Conservation (phyloP, 2,888 invertebrate genomes). For the Zaprionus obscuricornis region DNA sequence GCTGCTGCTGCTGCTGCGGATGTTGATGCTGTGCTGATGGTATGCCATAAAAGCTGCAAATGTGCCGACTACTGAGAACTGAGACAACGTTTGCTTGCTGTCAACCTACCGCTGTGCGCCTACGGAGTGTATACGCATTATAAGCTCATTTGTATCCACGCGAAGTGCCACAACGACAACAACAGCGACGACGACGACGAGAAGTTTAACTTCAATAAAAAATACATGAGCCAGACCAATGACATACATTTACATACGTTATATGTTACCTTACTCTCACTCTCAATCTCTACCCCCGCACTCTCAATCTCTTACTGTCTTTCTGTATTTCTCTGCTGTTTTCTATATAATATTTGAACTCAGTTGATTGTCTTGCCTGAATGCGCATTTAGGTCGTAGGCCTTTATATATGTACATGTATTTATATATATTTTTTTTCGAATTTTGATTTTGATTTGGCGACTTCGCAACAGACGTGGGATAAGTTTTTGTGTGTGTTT, state of each 20-base stretch:
- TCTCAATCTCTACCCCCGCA: too few species aligned
- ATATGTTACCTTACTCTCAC: too few species aligned
- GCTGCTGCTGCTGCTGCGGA: constrained; percentile 31
- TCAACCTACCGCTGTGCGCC: constrained; percentile 50
- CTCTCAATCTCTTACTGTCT: not conserved
- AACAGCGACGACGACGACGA: not conserved
- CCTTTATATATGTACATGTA: constrained; percentile 2
- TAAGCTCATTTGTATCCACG: constrained; percentile 42
- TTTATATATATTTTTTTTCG: not conserved
- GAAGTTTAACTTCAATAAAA: constrained; percentile 34
- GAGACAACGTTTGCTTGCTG: constrained; percentile 1
- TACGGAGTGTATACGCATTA: constrained; percentile 47
- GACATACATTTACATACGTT: not conserved
- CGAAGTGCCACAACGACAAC: constrained; percentile 6
- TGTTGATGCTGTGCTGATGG: too few species aligned
- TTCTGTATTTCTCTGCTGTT: not conserved
- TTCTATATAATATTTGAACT: constrained; percentile 1
- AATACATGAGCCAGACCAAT: constrained; percentile 8
- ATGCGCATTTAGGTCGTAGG: constrained; percentile 17
- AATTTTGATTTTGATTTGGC: not conserved
- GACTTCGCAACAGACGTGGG: constrained; percentile 18
- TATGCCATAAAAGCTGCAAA: constrained; percentile 33
- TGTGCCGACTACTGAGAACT: too few species aligned
- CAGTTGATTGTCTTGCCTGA: constrained; percentile 15
- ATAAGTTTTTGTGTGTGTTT: constrained; percentile 12